A percentile compares a stretch with the other conserved stretches of the same genome.
Conservation (phyloP, 2,113 vertebrate species). For the Tricholaema leucomelas region DNA sequence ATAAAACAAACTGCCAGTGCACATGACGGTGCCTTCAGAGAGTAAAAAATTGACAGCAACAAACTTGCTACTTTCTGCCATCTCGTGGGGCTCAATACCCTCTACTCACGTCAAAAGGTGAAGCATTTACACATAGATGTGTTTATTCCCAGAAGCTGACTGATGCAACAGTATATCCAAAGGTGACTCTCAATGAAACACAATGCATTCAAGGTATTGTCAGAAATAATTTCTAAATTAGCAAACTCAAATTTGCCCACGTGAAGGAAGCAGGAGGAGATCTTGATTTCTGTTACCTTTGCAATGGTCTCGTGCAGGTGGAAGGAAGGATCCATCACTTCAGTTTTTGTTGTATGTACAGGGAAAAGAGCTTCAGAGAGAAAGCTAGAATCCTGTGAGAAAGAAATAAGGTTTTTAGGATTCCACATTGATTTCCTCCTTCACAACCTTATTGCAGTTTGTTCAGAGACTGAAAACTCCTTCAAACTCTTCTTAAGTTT, state of each 20-base stretch:
- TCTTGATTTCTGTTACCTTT: conserved; percentile 82
- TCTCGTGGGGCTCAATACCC: neutral
- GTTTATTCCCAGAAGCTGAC: neutral
- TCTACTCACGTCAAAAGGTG: neutral
- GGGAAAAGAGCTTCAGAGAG: conserved; percentile 86
- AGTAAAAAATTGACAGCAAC: neutral
- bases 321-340: conserved; percentile 86
- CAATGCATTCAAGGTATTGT: neutral
- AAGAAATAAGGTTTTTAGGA: conserved; percentile 56
- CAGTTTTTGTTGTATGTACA: conserved; percentile 60
- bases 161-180: neutral
- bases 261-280: neutral
- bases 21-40: neutral
- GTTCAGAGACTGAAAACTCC: conserved; percentile 48
- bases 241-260: neutral
- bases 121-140: neutral
- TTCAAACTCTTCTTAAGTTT: conserved; percentile 44
- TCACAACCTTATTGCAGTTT: conserved; percentile 49
- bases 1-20: neutral
- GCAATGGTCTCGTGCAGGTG: conserved; percentile 86
- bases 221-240: neutral
- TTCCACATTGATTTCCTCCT: conserved; percentile 39
- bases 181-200: neutral
- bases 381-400: conserved; percentile 82
- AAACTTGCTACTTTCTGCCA: neutral